Conservation (phyloP, 1,140 invertebrate genomes). For the Hycleus phaleratus region DNA sequence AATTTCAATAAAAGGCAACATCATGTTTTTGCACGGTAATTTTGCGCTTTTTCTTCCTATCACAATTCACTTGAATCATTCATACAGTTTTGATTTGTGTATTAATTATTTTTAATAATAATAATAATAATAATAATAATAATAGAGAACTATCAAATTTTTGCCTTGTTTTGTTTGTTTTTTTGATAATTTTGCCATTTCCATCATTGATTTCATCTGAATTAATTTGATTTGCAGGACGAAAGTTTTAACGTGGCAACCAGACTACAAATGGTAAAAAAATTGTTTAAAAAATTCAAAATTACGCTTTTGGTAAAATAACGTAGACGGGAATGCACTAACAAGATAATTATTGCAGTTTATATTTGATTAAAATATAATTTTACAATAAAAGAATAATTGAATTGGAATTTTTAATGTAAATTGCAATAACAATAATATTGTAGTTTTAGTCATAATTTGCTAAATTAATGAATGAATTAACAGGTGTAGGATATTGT, state of each 20-base stretch:
- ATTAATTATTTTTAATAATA: not conserved
- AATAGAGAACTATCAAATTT: not conserved
- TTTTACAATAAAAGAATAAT: no score
- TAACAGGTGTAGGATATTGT: not conserved
- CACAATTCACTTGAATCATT: not conserved
- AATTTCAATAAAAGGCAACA: constrained; percentile 42
- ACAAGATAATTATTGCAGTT: not conserved
- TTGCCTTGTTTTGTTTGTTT: not conserved
- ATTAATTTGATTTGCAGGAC: constrained; percentile 57
- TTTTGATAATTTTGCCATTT: not conserved
- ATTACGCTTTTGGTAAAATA: not conserved
- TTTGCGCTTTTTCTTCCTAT: constrained; percentile 9
- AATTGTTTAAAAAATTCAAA: not conserved
- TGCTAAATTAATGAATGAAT: not conserved
- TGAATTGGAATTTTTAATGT: no score
- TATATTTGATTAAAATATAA: no score
- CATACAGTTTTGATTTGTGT: not conserved
- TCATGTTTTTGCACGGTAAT: constrained; percentile 59
- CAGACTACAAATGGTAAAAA: constrained; percentile 71
- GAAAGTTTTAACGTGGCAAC: constrained; percentile 75
- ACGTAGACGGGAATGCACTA: constrained; percentile 5
- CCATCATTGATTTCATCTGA: not conserved
- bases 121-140: no score
- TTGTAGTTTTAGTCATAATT: not conserved
- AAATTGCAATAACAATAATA: no score